Evolutionary conservation across 2,113 vertebrate species (phyloP).

Genomic region (Grallaria varia): DNA sequence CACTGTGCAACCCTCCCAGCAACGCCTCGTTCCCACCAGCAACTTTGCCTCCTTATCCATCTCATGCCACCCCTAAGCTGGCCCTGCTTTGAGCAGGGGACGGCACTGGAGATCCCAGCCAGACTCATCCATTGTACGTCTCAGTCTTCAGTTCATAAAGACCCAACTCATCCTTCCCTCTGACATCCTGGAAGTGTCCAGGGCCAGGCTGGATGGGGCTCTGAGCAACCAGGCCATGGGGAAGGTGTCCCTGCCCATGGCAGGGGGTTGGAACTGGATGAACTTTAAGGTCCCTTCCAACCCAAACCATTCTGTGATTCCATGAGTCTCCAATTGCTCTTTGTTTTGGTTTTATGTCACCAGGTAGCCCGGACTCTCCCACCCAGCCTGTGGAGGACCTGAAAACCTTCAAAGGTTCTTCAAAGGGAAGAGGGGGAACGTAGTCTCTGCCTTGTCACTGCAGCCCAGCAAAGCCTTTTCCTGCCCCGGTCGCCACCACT

Average conservation of each 20-base stretch:
- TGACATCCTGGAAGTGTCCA: not conserved
- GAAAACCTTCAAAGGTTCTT: not conserved
- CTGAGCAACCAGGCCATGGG: not conserved
- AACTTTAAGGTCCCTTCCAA: not conserved
- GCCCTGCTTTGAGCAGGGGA: not conserved
- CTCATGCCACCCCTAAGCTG: not conserved
- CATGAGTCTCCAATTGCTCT: not conserved
- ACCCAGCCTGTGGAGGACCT: fast-evolving
- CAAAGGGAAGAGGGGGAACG: not conserved
- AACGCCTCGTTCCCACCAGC: not conserved
- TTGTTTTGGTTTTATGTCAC: not conserved
- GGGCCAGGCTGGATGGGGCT: not conserved
- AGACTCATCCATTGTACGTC: not conserved
- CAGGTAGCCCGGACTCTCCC: not conserved
- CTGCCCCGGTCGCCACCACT: not conserved
- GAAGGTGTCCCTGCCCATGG: not conserved
- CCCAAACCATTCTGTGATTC: not conserved
- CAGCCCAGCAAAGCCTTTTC: not conserved
- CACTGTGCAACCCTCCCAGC: not conserved
- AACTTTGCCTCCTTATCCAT: not conserved
- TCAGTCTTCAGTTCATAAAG: not conserved
- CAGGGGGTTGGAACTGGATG: not conserved
- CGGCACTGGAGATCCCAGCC: not conserved
- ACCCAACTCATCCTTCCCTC: not conserved
- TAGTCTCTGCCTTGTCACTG: not conserved